These are phyloP conservation scores for Leptodirus hochenwartii DNA, from an alignment of 2,888 invertebrate species.

Conservation along the genomic window DNA sequence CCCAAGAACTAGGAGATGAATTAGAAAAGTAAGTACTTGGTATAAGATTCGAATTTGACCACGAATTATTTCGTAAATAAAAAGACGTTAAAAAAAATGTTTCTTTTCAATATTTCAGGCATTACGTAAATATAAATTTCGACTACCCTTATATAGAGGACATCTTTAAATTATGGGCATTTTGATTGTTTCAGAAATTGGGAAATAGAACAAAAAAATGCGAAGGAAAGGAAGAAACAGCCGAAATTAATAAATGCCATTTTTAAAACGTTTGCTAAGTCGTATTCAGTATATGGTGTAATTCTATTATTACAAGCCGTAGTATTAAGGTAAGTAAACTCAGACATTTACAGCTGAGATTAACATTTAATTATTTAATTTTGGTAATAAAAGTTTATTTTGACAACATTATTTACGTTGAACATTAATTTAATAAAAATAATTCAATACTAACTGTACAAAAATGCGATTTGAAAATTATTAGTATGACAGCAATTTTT, in stretches of 20 bases:
- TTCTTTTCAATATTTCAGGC: no score
- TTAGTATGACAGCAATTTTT: no score
- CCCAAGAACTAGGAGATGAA: slow-evolving; percentile 43
- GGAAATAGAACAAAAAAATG: slow-evolving; percentile 35
- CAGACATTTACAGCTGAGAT: neutral
- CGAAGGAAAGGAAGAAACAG: slow-evolving; percentile 25
- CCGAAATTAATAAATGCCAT: slow-evolving; percentile 40
- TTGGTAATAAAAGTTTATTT: no score
- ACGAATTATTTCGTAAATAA: slow-evolving; percentile 5
- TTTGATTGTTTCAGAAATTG: slow-evolving; percentile 30
- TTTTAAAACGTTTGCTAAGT: slow-evolving; percentile 37
- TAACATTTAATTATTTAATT: no score
- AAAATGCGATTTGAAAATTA: no score
- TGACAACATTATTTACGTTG: no score
- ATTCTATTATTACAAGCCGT: slow-evolving; percentile 37
- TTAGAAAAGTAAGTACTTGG: slow-evolving; percentile 35
- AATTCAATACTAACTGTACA: no score
- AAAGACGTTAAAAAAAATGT: no score
- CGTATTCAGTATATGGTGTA: slow-evolving; percentile 40
- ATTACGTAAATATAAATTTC: no score
- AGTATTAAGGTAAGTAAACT: slow-evolving; percentile 33
- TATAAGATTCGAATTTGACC: neutral
- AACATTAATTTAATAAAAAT: no score
- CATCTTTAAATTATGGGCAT: slow-evolving; percentile 3
- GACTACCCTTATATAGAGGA: no score